These are phyloP conservation scores for Nibea coibor DNA, from an alignment of 2,113 vertebrate genomes.

Conservation along the genomic window DNA sequence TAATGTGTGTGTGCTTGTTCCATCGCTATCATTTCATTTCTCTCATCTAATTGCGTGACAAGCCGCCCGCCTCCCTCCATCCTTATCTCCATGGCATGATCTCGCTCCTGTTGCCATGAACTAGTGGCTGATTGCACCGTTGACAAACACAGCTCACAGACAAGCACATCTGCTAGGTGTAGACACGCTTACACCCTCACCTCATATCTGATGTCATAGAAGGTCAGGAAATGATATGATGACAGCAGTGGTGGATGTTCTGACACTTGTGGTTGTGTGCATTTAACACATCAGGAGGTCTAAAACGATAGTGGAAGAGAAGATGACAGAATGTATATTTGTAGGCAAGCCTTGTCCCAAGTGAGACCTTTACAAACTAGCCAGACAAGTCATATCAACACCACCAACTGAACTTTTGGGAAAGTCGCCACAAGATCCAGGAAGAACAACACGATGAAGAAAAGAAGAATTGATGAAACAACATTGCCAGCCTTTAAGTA, in stretches of 20 bases:
- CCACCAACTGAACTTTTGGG: not conserved
- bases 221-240: constrained; percentile 4
- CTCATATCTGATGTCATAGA: not conserved
- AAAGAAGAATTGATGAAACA: too few relatives aligned
- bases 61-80: not conserved
- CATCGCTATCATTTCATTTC: not conserved
- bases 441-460: too few relatives aligned
- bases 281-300: not conserved
- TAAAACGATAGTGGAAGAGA: not conserved
- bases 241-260: not conserved
- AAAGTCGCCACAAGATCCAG: too few relatives aligned
- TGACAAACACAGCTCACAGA: constrained; percentile 32
- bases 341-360: not conserved
- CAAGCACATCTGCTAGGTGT: not conserved
- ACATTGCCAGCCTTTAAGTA: too few relatives aligned
- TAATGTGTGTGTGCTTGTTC: not conserved
- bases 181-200: constrained; percentile 11
- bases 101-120: constrained; percentile 34
- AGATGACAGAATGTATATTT: not conserved
- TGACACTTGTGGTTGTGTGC: not conserved
- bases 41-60: constrained; percentile 46
- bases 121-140: constrained; percentile 58
- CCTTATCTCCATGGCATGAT: not conserved
- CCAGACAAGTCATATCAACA: not conserved
- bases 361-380: not conserved